Evolutionary conservation across 2,797 vertebrate genomes (phyloP), one percentile per base, ranked within the genome.

Genomic region (Acrossocheilus wenchowensis): DNA sequence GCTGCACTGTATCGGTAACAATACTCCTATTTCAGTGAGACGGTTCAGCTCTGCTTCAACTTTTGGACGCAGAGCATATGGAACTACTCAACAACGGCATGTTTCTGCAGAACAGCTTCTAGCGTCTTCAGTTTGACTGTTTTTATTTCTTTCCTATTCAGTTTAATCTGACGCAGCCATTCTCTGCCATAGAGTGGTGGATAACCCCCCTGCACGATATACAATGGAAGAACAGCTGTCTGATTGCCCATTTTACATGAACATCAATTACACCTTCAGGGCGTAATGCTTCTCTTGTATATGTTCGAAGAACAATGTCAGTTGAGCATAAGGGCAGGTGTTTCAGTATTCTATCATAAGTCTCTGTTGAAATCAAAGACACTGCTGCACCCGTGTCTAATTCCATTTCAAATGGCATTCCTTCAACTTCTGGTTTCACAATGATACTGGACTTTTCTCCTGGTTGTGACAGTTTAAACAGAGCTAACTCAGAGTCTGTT

Each of bases 141-240:
- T 80, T 72, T 85, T 57, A 71, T 72, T 72, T 85, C 19, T 57
- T 71, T 85, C 48, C 45, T 54, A 10, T 85, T 85, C 4, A 80
- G 34, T 72, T 72, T 69, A 19, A 85, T 77, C 39, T 78, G 17
- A 39, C 12, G 26, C 72, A 85, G n/a, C 83, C 74, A 78, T 17
- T 85, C 45, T 8, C 83, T 64, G 26, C 69, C 54, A 62, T n/a
- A 86, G 1, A 86, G 50, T 72, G 66, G 52, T 19, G 78, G 66
- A 57, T 41, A 41, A 45, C 26, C 23, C 36, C 36, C 52, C 54
- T 86, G 52, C 14, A 74, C 5, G 0, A 81, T 52, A 81, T 73
- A 81, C 41, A 81, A 34, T 68, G 79, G 17, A 69, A 81, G 26
- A 50, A 69, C 80, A 81, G 64, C 17, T 9, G 10, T 52, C 21